phyloP scores from a whole-genome alignment of 2,888 invertebrate genomes.

The Acronicta psi region DNA sequence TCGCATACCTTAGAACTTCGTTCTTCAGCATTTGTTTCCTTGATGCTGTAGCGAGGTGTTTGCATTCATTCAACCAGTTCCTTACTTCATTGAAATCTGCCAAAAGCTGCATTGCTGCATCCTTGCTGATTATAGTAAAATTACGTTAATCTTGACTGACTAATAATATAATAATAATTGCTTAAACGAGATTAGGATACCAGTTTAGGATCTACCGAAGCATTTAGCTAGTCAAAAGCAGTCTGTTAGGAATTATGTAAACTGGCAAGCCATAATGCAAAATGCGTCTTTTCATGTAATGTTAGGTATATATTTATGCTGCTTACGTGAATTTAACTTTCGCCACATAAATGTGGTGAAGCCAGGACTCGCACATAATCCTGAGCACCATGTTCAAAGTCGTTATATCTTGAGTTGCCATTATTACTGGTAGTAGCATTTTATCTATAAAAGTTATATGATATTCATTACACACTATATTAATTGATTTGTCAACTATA shows the following conservation, averaged over 20 bases:
- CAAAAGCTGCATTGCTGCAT: conserved; percentile 93
- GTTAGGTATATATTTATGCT: no score
- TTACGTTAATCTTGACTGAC: neutral
- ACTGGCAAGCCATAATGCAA: no score
- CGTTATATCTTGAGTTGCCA: conserved; percentile 92
- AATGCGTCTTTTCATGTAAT: neutral
- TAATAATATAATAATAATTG: no score
- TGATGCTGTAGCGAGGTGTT: conserved; percentile 86
- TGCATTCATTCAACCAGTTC: conserved; percentile 92
- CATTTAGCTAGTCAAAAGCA: neutral
- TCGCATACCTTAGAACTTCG: conserved; percentile 90
- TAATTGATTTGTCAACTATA: no score
- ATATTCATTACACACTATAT: no score
- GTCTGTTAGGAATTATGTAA: no score
- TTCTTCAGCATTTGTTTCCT: conserved; percentile 89
- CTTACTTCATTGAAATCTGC: conserved; percentile 95
- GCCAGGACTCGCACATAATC: conserved; percentile 96
- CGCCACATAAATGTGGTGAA: conserved; percentile 95
- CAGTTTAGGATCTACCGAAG: no score
- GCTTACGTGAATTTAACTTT: conserved; percentile 93
- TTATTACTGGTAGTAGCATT: conserved; percentile 93
- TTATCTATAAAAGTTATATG: conserved; percentile 87
- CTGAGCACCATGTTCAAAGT: conserved; percentile 94
- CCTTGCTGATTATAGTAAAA: conserved; percentile 81
- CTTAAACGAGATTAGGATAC: no score